Evolutionary conservation across 2,113 vertebrate species (phyloP).

Genomic region (Anhinga rufa): DNA sequence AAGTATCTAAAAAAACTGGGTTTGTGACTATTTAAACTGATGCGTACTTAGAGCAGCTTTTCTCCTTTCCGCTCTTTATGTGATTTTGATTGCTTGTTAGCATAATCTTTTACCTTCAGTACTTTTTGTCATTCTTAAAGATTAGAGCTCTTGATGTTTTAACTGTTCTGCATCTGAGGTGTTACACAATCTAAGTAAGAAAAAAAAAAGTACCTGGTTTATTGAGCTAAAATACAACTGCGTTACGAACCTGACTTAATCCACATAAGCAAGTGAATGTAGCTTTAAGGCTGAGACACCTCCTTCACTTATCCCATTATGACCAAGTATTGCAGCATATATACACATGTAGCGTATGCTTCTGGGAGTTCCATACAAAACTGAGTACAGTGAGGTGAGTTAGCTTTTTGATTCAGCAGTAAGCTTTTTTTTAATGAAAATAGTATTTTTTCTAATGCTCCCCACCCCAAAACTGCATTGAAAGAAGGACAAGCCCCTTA

Average conservation of each 20-base stretch:
- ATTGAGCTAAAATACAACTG: not conserved
- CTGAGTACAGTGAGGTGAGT: not conserved
- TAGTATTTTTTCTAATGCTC: not conserved
- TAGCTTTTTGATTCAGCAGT: not conserved
- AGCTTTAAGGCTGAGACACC: constrained; percentile 34
- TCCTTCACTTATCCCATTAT: not conserved
- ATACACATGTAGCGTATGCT: not conserved
- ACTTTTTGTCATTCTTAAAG: not conserved
- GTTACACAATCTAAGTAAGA: not conserved
- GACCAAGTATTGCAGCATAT: not conserved
- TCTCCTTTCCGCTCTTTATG: not conserved
- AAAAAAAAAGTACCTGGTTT: not conserved
- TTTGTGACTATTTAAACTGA: not conserved
- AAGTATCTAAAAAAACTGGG: not conserved
- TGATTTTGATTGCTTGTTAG: not conserved
- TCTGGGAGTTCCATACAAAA: not conserved
- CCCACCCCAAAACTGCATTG: not conserved
- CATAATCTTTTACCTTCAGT: not conserved
- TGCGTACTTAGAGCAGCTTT: not conserved
- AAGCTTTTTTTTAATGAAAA: not conserved
- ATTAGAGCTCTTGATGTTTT: not conserved
- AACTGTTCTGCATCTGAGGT: not conserved
- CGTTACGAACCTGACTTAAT: constrained; percentile 3
- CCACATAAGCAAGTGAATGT: not conserved
- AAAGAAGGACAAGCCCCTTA: not conserved